A percentile compares a stretch with the other conserved stretches of the same genome.
Conservation (phyloP, 2,888 invertebrate species). For the Zhuqinia jingwanae region DNA sequence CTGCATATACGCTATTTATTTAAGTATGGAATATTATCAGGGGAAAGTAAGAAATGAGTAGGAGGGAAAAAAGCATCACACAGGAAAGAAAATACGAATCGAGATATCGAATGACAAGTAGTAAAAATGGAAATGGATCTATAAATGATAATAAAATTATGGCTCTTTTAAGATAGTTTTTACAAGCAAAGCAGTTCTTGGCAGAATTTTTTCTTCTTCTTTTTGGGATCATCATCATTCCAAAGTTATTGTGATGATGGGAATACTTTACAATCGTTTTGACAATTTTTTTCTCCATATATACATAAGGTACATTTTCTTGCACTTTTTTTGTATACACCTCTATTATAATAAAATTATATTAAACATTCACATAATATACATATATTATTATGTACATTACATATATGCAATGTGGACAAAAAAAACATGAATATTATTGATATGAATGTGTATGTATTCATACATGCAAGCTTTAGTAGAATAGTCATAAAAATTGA, state of each 20-base stretch:
- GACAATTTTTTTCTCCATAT: conserved; percentile 29
- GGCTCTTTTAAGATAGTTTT: conserved; percentile 52
- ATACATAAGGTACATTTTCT: neutral
- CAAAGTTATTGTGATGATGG: conserved; percentile 50
- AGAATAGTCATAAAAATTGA: conserved; percentile 2
- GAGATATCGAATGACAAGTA: conserved; percentile 53
- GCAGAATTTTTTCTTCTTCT: conserved; percentile 28
- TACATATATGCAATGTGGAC: too few species aligned
- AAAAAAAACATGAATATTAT: too few species aligned
- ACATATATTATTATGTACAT: too few species aligned
- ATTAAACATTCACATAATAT: too few species aligned
- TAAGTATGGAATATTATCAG: conserved; percentile 43
- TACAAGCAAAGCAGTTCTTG: conserved; percentile 55
- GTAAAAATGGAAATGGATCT: conserved; percentile 48
- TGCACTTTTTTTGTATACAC: neutral
- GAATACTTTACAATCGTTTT: conserved; percentile 28
- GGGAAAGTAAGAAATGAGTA: conserved; percentile 46
- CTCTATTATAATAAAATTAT: neutral
- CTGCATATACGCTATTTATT: too few species aligned
- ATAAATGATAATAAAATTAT: conserved; percentile 66
- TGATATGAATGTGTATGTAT: neutral
- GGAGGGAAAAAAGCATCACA: conserved; percentile 18
- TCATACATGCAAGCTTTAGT: conserved; percentile 26
- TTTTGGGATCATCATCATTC: conserved; percentile 45
- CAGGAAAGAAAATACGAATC: conserved; percentile 1